Percentiles rank a stretch among this genome's conserved stretches.
phyloP scores from a whole-genome alignment of 2,797 vertebrate genomes.

The Microctenopoma steveboyesi region DNA sequence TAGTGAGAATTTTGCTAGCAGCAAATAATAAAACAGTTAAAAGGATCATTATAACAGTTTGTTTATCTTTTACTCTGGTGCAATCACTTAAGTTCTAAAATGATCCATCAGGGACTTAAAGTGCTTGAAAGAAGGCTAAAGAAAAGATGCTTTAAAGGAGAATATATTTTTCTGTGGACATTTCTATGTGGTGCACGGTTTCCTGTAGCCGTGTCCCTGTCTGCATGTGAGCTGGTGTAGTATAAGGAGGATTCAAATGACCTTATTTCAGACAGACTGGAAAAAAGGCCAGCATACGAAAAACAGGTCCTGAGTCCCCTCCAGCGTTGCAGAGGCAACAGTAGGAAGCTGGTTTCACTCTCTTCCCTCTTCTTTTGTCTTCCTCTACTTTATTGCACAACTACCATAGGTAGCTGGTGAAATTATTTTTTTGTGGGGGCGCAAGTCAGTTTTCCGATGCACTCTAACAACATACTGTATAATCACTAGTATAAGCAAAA shows the following conservation, averaged over 20 bases:
- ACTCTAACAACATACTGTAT: too few species aligned
- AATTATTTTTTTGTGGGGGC: too few species aligned
- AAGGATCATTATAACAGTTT: slow-evolving; percentile 13
- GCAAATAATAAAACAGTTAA: background rate
- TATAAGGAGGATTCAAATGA: slow-evolving; percentile 16
- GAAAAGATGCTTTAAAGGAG: slow-evolving; percentile 8
- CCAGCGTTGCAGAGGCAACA: slow-evolving; percentile 30
- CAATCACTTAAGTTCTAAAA: slow-evolving; percentile 17
- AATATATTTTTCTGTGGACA: background rate
- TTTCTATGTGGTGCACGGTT: background rate
- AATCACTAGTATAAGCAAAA: too few species aligned
- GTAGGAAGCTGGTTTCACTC: slow-evolving; percentile 19
- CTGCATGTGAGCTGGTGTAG: background rate
- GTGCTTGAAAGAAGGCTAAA: background rate
- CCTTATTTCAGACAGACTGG: slow-evolving; percentile 32
- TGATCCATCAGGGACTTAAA: slow-evolving; percentile 7
- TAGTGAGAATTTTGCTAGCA: slow-evolving; percentile 12
- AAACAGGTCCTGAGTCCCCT: slow-evolving; percentile 20
- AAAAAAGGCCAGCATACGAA: slow-evolving; percentile 42
- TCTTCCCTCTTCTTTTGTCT: slow-evolving; percentile 1
- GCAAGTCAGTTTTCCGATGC: too few species aligned
- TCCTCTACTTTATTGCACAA: background rate
- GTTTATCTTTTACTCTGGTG: slow-evolving; percentile 13
- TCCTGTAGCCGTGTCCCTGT: background rate
- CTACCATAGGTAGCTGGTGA: too few species aligned